Percentiles rank a stretch among this genome's conserved stretches.
These are phyloP conservation scores for Tenthredo mesomela DNA, from an alignment of 2,888 invertebrate genomes.

Conservation along the genomic window DNA sequence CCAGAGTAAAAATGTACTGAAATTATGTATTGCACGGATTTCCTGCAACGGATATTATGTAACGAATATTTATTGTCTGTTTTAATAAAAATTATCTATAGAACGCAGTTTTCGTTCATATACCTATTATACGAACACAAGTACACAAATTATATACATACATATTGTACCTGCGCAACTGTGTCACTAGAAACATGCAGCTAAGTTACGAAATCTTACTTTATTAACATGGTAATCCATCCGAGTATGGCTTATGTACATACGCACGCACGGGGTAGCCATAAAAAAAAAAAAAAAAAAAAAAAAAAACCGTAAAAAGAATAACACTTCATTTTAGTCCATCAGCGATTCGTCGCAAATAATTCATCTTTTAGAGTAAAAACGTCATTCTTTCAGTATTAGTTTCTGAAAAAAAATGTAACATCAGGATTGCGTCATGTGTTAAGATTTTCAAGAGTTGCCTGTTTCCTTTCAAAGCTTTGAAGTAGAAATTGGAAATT, in stretches of 20 bases:
- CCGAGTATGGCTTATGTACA: background rate
- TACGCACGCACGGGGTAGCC: background rate
- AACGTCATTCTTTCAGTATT: background rate
- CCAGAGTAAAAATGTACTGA: conserved; percentile 36
- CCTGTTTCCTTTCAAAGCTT: background rate
- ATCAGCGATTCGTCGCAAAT: background rate
- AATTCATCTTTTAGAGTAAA: background rate
- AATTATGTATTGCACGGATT: conserved; percentile 24
- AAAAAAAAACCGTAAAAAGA: too few relatives aligned
- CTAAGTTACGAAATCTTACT: background rate
- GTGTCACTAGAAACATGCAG: conserved; percentile 4
- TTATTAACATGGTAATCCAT: background rate
- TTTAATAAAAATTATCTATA: conserved; percentile 37
- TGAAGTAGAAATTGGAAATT: background rate
- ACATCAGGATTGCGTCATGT: background rate
- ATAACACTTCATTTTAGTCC: background rate
- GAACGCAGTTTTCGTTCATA: background rate
- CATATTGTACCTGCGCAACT: background rate
- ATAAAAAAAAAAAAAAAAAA: too few relatives aligned
- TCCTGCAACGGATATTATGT: conserved; percentile 20
- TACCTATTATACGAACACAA: background rate
- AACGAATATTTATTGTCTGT: conserved; percentile 45
- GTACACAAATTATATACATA: conserved; percentile 2
- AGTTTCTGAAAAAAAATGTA: background rate
- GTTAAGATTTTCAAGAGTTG: background rate